Base-by-base conservation (phyloP, 1,140 invertebrate genomes). In the Ceratina australensis region DNA sequence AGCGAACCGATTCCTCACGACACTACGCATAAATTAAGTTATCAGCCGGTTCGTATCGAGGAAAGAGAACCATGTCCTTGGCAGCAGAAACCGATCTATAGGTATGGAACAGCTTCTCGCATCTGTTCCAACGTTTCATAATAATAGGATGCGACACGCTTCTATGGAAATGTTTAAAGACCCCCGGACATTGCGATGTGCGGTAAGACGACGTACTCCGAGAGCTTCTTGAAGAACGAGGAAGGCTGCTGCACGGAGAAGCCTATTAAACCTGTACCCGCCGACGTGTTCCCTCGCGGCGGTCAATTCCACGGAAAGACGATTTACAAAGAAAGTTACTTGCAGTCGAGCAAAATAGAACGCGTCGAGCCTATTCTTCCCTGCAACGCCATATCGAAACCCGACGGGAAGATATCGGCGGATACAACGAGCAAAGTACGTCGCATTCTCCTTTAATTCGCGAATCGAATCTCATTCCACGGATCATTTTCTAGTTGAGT, bases 1-100 rank as follows among this genome's bases (percentile, higher is more conserved):
- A 90, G 90, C 20, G 91, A 92, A 26, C 91, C 92, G 1, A 91
- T 94, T 79, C 90, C 93, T 72, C 90, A 92, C 87, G 87, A 92
- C 59, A 91, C 89, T 0, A 90, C 87, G 7, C 84, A 91, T 20
- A 90, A 89, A 59, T 74, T 90, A 8, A 91, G 91, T 52, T 92
- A 88, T 74, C 86, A 88, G 49, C 91, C 91, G 0, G 80, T 87
- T 54, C 13, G 59, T 15, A 26, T 91, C 2, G 54, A 20, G 0
- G 82, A 85, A 63, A 88, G 80, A 63, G 88, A 91, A 71, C 83
- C 79, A 12, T 83, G 86, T 52, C 87, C 91, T 10, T 92, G 91
- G 91, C 73, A 85, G 13, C 26, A 84, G 59, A 92, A 91, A 78
- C 74, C 87, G 3, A 33, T 42, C 24, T 92, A 90, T 54, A 87